Evolutionary conservation across 2,797 vertebrate genomes (phyloP).

Genomic region (Hephaestus fuliginosus): DNA sequence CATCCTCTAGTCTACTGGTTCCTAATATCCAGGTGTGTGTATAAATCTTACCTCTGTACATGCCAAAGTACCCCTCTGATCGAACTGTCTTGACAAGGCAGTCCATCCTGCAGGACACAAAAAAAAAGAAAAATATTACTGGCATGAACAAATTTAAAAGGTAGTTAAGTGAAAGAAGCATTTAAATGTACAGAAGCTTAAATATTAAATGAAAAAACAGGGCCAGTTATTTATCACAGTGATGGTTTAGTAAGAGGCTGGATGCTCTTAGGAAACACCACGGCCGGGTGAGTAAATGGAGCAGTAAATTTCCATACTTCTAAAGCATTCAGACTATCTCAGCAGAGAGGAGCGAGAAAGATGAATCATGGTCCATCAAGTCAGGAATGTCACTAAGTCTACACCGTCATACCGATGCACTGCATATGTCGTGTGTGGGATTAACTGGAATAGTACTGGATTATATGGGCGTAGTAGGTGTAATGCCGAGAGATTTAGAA

Average conservation of each 20-base stretch:
- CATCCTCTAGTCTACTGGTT: constrained; percentile 24
- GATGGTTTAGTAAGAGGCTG: not conserved
- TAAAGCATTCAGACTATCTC: constrained; percentile 25
- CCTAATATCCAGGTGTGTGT: constrained; percentile 35
- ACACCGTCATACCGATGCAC: not conserved
- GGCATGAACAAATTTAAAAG: not conserved
- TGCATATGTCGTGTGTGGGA: constrained; percentile 17
- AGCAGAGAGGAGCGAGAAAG: constrained; percentile 18
- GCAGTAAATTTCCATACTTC: constrained; percentile 20
- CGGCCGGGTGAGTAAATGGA: not conserved
- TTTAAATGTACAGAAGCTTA: not conserved
- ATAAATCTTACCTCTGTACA: constrained; percentile 91
- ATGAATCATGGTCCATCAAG: not conserved
- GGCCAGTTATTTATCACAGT: not conserved
- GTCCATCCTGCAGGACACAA: constrained; percentile 85
- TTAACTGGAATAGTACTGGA: constrained; percentile 33
- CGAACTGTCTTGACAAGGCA: constrained; percentile 90
- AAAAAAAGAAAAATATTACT: not conserved
- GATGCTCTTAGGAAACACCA: not conserved
- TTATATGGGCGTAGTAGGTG: not conserved
- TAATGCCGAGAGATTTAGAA: not conserved
- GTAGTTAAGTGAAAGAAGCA: not conserved
- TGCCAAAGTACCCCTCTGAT: constrained; percentile 91
- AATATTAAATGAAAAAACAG: not conserved
- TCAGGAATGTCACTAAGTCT: constrained; percentile 11